phyloP scores from a whole-genome alignment of 1,140 invertebrate species.

The Caenorhabditis elegans region DNA sequence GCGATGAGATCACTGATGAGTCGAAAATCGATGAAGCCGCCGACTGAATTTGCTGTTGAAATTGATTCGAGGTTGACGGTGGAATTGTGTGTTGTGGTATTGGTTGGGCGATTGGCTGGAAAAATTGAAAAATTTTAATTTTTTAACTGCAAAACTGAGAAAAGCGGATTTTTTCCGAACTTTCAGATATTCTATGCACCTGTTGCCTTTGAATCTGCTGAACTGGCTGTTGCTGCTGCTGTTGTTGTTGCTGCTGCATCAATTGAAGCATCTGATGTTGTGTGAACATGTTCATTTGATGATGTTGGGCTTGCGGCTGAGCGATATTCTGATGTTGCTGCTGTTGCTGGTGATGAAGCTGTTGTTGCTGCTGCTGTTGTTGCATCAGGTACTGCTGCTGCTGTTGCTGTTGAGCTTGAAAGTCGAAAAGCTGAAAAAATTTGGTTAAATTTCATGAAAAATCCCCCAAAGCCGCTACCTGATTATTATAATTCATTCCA shows the following conservation, averaged over 20 bases:
- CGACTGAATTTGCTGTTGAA: not conserved
- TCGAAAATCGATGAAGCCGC: not conserved
- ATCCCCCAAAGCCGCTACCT: not conserved
- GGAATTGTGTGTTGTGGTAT: not conserved
- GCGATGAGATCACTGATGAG: not conserved
- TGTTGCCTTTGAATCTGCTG: constrained; percentile 15
- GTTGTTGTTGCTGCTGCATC: constrained; percentile 2
- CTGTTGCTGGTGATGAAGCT: constrained; percentile 9
- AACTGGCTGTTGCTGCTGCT: constrained; percentile 34
- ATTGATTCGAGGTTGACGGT: not conserved
- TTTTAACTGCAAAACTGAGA: too few relatives aligned
- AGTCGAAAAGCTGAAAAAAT: constrained; percentile 6
- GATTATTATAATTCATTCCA: constrained; percentile 39
- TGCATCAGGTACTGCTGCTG: constrained; percentile 17
- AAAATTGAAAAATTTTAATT: constrained; percentile 12
- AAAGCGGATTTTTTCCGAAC: too few relatives aligned
- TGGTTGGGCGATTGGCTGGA: not conserved
- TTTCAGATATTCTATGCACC: not conserved
- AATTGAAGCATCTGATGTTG: constrained; percentile 37
- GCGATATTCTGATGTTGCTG: not conserved
- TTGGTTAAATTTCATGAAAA: not conserved
- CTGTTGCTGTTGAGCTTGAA: constrained; percentile 39
- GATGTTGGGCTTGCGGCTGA: not conserved
- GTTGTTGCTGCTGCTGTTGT: constrained; percentile 42
- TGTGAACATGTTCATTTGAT: not conserved